Evolutionary conservation across 2,888 invertebrate genomes (phyloP).

Genomic region (Sinopyrophorus schimmeli): DNA sequence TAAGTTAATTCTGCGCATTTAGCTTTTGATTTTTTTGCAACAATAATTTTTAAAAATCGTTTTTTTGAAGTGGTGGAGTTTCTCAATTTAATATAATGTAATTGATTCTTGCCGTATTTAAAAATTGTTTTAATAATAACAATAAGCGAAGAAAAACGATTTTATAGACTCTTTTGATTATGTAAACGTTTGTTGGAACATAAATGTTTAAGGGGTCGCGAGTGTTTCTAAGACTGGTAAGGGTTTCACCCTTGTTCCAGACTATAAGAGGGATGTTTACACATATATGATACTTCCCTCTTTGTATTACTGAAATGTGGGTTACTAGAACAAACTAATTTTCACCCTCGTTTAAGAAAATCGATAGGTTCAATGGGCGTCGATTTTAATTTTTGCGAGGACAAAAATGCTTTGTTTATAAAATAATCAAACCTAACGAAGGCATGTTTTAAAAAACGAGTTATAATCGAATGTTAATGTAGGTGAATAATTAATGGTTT

Average conservation of each 20-base stretch:
- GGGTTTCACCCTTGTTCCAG: constrained; percentile 27
- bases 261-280: constrained; percentile 32
- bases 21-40: no score
- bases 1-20: no score
- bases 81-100: no score
- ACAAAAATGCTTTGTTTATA: background rate
- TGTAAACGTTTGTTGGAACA: constrained; percentile 26
- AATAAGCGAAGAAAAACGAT: no score
- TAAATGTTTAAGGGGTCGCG: constrained; percentile 30
- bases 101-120: no score
- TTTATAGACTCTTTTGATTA: no score
- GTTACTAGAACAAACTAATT: constrained; percentile 30
- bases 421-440: no score
- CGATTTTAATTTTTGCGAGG: no score
- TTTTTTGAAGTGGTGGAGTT: no score
- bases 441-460: constrained; percentile 36
- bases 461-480: constrained; percentile 40
- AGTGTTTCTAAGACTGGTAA: constrained; percentile 29
- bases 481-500: constrained; percentile 42
- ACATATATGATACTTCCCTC: constrained; percentile 33
- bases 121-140: no score
- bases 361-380: constrained; percentile 16
- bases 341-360: constrained; percentile 20
- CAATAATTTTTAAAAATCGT: no score
- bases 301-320: constrained; percentile 25